Evolutionary conservation across 2,888 invertebrate species (phyloP).

Genomic region (Drosophila acutilabella): DNA sequence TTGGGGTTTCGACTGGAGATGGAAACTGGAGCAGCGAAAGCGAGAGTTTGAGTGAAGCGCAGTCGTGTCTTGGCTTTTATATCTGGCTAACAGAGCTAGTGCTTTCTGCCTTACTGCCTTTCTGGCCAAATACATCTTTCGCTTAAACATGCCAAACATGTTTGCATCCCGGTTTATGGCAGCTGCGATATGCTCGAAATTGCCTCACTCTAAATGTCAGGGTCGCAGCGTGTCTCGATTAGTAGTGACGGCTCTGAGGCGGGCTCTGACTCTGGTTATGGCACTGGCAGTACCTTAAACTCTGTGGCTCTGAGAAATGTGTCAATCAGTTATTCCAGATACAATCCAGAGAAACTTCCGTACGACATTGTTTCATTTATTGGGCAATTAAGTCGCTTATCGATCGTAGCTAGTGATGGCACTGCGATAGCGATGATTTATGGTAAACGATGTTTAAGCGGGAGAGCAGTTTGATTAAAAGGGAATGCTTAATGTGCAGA

Average conservation of each 20-base stretch:
- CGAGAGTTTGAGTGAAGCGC: constrained; percentile 60
- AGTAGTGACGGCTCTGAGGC: neutral
- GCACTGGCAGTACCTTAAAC: too few species aligned
- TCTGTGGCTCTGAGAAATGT: neutral
- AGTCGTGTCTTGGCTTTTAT: constrained; percentile 70
- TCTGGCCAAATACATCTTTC: constrained; percentile 23
- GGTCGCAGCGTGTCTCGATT: constrained; percentile 50
- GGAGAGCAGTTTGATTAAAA: too few species aligned
- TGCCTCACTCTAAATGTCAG: constrained; percentile 76
- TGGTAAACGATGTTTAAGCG: too few species aligned
- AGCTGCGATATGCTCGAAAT: constrained; percentile 54
- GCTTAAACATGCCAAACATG: constrained; percentile 83
- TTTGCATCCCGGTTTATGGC: constrained; percentile 80
- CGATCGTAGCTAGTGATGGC: constrained; percentile 23
- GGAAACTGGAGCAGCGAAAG: constrained; percentile 47
- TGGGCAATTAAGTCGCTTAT: constrained; percentile 30
- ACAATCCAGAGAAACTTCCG: constrained; percentile 36
- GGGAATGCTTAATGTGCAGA: too few species aligned
- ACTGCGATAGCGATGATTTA: too few species aligned
- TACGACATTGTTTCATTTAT: constrained; percentile 21
- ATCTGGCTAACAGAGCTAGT: constrained; percentile 4
- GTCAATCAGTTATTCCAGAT: constrained; percentile 36
- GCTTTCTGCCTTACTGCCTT: neutral
- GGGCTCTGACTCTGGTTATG: neutral
- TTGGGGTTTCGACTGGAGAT: neutral